Base-by-base conservation (phyloP, 1,140 invertebrate genomes). In the Latrodectus geometricus region DNA sequence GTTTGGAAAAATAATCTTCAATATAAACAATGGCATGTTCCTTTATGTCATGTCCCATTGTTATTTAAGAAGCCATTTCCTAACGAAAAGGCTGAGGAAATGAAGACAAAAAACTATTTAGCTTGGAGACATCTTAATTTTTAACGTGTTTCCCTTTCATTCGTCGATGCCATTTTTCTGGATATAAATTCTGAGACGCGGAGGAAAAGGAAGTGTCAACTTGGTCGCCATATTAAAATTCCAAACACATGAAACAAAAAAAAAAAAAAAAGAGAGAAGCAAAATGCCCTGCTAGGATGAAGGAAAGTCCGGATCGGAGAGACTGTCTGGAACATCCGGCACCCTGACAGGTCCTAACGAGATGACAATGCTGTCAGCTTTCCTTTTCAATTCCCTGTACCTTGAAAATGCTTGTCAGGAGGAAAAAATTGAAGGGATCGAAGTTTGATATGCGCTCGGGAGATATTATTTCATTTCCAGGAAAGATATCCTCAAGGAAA, bases 321-420 rank as follows among this genome's bases (percentile, higher is more conserved):
- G 70, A 65, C 80, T 49, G 80, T 83, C 80, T 23, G 17, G 50
- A 61, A 52, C 80, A 83, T 73, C 80, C 69, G 80, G 80, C 17
- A 17, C 80, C 69, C 48, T 83, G 50, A 56, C 15, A 23, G 20
- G 35, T 15, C 15, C 14, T 35, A 50, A 74, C 54, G 80, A 66
- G 80, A 61, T 83, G 80, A 66, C 69, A 83, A 83, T 65, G 80
- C 69, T 80, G 78, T 80, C 78, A 80, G 17, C 66, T 61, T 20
- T 8, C 68, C 35, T 65, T 61, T 80, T 52, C 15, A 23, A n/a
- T 9, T 49, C 17, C 20, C 17, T 75, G 50, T 20, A 75, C 50
- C 48, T 75, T n/a, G 73, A 75, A 17, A 75, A 75, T 15, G 17
- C 52, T 76, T 52, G 52, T 76, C 74, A 52, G 48, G 74, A 20